Percentiles rank a stretch among this genome's conserved stretches.
These are phyloP conservation scores for Ambastaia sidthimunki DNA, from an alignment of 2,797 vertebrate species.

Conservation along the genomic window DNA sequence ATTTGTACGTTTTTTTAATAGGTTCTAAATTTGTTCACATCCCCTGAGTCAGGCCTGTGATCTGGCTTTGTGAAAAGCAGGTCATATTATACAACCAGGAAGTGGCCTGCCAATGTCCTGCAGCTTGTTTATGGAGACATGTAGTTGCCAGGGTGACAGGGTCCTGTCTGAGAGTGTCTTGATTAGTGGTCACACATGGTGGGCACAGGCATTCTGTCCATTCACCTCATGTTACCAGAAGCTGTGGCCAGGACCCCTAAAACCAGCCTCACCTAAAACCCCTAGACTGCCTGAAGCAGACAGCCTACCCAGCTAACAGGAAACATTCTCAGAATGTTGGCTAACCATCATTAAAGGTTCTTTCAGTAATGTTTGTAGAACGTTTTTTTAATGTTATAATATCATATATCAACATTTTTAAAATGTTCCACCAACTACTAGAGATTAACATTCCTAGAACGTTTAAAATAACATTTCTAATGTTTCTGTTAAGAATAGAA, in stretches of 20 bases:
- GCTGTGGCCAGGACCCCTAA: constrained; percentile 35
- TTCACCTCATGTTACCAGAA: constrained; percentile 35
- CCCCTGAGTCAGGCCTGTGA: constrained; percentile 59
- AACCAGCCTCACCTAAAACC: constrained; percentile 66
- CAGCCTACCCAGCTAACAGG: constrained; percentile 30
- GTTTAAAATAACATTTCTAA: too few species aligned
- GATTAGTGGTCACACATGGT: constrained; percentile 72
- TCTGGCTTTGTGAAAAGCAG: constrained; percentile 61
- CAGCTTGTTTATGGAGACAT: constrained; percentile 80
- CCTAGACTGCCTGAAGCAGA: constrained; percentile 67
- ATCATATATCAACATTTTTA: too few species aligned
- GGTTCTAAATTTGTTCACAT: constrained; percentile 54
- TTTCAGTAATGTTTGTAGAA: too few species aligned
- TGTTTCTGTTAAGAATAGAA: too few species aligned
- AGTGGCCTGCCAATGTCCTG: constrained; percentile 76
- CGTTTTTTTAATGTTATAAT: too few species aligned
- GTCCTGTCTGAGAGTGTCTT: constrained; percentile 74
- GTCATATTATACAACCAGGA: constrained; percentile 76
- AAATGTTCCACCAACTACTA: too few species aligned
- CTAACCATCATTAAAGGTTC: too few species aligned
- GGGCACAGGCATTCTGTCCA: constrained; percentile 63
- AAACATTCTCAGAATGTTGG: too few species aligned
- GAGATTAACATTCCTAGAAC: too few species aligned
- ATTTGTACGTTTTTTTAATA: constrained; percentile 51
- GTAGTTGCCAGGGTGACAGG: constrained; percentile 72